phyloP scores from a whole-genome alignment of 2,797 vertebrate species.

The Nasua narica region DNA sequence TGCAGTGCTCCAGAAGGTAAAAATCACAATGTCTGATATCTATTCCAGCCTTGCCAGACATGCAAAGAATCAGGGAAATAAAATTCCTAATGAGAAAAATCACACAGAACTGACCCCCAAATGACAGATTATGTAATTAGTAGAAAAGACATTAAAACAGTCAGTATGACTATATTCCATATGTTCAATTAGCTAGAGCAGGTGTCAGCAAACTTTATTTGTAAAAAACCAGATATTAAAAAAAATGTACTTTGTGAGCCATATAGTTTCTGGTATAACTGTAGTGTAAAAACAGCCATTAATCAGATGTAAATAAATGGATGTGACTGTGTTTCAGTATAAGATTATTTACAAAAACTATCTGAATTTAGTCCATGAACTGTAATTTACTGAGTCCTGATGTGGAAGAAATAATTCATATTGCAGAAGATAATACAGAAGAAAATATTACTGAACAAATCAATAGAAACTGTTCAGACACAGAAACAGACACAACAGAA shows the following conservation, averaged over 20 bases:
- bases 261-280: not conserved
- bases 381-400: not conserved
- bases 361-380: not conserved
- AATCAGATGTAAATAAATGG: not conserved
- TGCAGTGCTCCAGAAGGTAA: not conserved
- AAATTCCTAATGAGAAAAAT: not conserved
- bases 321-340: not conserved
- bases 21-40: not conserved
- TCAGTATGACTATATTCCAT: not conserved
- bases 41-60: not conserved
- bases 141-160: not conserved
- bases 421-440: not conserved
- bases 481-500: not conserved
- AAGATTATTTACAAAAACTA: not conserved
- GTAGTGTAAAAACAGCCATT: not conserved
- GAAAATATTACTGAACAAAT: not conserved
- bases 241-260: not conserved
- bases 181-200: not conserved
- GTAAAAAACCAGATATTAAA: not conserved
- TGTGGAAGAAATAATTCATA: not conserved
- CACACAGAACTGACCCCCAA: not conserved
- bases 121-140: not conserved
- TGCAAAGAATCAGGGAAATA: not conserved
- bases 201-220: not conserved
- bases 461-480: not conserved